Base-by-base conservation (phyloP, 1,140 invertebrate genomes). In the Bombus confusus region DNA sequence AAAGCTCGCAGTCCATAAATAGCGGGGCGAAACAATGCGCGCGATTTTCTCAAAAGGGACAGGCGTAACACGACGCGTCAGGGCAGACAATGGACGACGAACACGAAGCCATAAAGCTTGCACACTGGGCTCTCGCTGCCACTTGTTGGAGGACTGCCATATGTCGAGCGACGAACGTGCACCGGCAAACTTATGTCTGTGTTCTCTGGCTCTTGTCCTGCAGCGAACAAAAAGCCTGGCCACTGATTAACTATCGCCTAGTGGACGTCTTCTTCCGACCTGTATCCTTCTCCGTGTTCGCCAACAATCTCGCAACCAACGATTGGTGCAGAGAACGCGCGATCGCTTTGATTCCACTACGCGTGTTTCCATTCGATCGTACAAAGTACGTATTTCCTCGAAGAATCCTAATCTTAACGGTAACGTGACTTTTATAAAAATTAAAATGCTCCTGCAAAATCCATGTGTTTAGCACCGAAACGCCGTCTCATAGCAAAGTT, bases 61-160 rank as follows among this genome's bases (percentile, higher is more conserved):
- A 37, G 28, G n/a, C 68, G 57, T 39, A 68, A 71, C 57, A 37
- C 78, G 52, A 79, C 75, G 82, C 52, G 82, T 84, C 82, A 59
- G n/a, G 18, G 37, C 47, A 71, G 64, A 84, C 82, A 79, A 84
- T 84, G 66, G 75, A 84, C 75, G 82, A 25, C 75, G 82, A 59
- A 39, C 52, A 72, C 57, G 43, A 52, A 75, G 59, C 74, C 74
- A 78, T 78, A 83, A 85, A 59, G 59, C 41, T 43, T 15, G 22
- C 73, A 66, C 71, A 52, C 28, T 12, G 83, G 87, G 87, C 79
- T 87, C 90, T 87, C 83, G 87, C 88, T 83, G 85, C 93, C 93
- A 94, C 94, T 94, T 95, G 94, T 94, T 94, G 93, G 93, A 94
- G 92, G 87, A 92, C 82, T 90, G 91, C 92, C 92, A 92, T 93